phyloP scores from a whole-genome alignment of 2,797 vertebrate genomes.

The Pteronotus mesoamericanus region DNA sequence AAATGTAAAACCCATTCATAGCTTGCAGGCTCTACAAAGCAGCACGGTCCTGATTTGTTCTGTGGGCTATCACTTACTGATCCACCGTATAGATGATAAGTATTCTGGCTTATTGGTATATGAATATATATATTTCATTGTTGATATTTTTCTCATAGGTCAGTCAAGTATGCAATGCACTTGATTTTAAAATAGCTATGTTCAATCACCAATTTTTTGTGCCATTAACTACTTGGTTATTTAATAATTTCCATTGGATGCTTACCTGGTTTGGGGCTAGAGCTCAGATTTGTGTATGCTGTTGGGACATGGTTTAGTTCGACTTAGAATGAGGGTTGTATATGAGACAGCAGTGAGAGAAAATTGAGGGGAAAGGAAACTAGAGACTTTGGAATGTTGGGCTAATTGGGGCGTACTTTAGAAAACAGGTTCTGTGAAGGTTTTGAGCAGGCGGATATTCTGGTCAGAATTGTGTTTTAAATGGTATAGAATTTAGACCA shows the following conservation, averaged over 20 bases:
- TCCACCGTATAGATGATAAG: background rate
- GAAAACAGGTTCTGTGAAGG: background rate
- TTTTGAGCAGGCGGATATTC: background rate
- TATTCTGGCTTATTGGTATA: background rate
- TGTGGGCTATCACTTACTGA: background rate
- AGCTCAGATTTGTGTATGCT: background rate
- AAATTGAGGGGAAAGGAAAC: background rate
- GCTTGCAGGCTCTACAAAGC: background rate
- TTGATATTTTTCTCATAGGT: background rate
- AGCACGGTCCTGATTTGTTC: background rate
- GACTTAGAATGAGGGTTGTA: background rate
- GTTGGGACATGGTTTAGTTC: background rate
- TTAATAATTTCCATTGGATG: background rate
- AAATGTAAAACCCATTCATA: slow-evolving; percentile 6
- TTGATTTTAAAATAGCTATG: background rate
- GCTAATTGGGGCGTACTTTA: background rate
- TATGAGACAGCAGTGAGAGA: background rate
- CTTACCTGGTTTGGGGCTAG: background rate
- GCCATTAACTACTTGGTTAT: background rate
- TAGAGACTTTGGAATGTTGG: background rate
- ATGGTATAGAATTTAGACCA: background rate
- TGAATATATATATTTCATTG: background rate
- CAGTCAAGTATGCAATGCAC: background rate
- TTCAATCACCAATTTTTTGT: background rate
- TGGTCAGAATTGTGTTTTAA: background rate